Evolutionary conservation across 2,888 invertebrate species (phyloP), one percentile per base, ranked within the genome.

Genomic region (Ctenicera cuprea): DNA sequence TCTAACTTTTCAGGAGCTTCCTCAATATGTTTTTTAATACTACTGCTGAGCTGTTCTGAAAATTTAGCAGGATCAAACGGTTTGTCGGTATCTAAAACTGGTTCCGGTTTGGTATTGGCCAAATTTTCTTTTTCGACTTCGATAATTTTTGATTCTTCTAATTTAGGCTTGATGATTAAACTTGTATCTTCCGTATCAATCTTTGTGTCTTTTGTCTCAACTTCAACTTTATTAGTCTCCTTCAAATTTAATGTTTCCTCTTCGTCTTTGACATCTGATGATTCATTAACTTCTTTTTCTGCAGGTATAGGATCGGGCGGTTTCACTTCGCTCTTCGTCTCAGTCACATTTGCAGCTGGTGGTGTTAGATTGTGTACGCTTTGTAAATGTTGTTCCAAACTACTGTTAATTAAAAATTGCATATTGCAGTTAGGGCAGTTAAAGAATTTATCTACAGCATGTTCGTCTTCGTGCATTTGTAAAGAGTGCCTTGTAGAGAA

Each of bases 401-500:
- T 54, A 8, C 18, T 18, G 11, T 14, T 38, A 20, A 8, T n/a
- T 41, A 66, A 22, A 52, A 66, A 66, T 38, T 66, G 65, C 11
- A 14, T 38, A 37, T 66, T n/a, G 20, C 65, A 66, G 14, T 66
- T 52, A 1, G 37, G 20, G 22, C 65, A 66, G 43, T 8, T 30
- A 30, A 62, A 45, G 3, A 4, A 18, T 45, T 52, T 71, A n/a
- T 61, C 14, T 16, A 22, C 18, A 14, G 20, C 18, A 45, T 74
- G 74, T 20, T 54, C 54, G 16, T 74, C 66, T 61, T 74, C 66
- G 30, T 74, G 74, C 0, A 71, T 20, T 20, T 62, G 50, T 16
- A 71, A 57, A 22, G 54, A 61, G 33, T 62, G 62, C 8, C 12
- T 30, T 9, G 70, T 66, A 4, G 62, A 64, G 54, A 74, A 74